Base-by-base conservation (phyloP, 2,113 vertebrate species). In the Scopus umbretta region DNA sequence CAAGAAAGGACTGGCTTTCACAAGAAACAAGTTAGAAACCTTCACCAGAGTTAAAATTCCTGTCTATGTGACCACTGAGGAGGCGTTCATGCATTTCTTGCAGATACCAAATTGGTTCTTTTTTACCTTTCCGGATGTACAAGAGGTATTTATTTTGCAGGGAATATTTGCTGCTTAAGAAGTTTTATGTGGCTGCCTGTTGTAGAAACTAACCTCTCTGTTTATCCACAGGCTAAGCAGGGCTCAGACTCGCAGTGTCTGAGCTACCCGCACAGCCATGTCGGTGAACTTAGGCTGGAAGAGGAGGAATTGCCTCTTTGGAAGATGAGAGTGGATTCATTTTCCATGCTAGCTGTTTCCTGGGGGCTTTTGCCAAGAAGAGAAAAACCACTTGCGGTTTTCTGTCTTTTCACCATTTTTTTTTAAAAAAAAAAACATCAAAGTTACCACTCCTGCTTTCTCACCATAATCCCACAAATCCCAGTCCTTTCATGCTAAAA, bases 391-490 rank as follows among this genome's bases (percentile, higher is more conserved):
- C 43, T 91, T 0, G 0, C 3, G 2, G 20, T 66, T 95, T 94
- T 85, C 82, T 80, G 34, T 90, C 74, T 92, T 96, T 93, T 91
- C 61, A 53, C 85, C 11, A 4, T 45, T 87, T 55, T 25, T 43
- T 61, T 85, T 78, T 67, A 16, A 42, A 49, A 82, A 47, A 11
- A 49, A 82, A 34, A 81, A 82, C 91, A 88, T 92, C 80, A 95
- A 97, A 88, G 95, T 96, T 85, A 93, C 52, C 86, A 83, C 76
- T 93, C 93, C 93, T 94, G 59, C 93, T 96, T 97, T 94, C 95
- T 91, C 84, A 88, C 95, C 71, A 89, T 95, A 96, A 97, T 95
- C 91, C 95, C 38, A 7, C 92, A 97, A 95, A 90, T 85, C 90
- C 72, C 72, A 83, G 82, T 87, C 84, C 88, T 96, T 96, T 97